Conservation (phyloP, 1,140 invertebrate genomes). For the Drosophila arawakana region DNA sequence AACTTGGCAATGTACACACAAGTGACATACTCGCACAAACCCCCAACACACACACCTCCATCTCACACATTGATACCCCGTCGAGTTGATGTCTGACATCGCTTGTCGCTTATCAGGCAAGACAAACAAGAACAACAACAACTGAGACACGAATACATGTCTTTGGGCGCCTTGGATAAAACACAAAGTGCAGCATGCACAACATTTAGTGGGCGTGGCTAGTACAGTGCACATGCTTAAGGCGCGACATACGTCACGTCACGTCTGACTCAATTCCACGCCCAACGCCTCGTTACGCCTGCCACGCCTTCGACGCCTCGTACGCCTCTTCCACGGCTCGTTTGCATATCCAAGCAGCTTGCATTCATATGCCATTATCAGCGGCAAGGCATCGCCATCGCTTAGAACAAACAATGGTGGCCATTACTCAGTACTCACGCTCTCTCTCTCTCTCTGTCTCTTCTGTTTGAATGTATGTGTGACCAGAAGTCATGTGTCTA, state of each 20-base stretch:
- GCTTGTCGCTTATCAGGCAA: slow-evolving; percentile 63
- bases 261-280: slow-evolving; percentile 54
- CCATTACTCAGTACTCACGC: slow-evolving; percentile 54
- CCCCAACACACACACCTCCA: neutral
- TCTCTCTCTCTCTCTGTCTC: too few relatives aligned
- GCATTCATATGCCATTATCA: slow-evolving; percentile 80
- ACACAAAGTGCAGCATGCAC: slow-evolving; percentile 65
- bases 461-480: slow-evolving; percentile 21
- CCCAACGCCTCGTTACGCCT: slow-evolving; percentile 31
- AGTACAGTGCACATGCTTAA: slow-evolving; percentile 40
- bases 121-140: slow-evolving; percentile 11
- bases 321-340: slow-evolving; percentile 24
- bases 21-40: slow-evolving; percentile 28
- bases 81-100: slow-evolving; percentile 52
- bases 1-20: slow-evolving; percentile 67
- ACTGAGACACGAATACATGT: slow-evolving; percentile 50
- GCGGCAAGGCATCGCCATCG: slow-evolving; percentile 72
- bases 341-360: slow-evolving; percentile 76
- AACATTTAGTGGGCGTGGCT: slow-evolving; percentile 67
- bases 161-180: slow-evolving; percentile 64
- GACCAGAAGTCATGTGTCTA: slow-evolving; percentile 48
- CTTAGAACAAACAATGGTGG: slow-evolving; percentile 77
- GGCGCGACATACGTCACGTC: slow-evolving; percentile 57
- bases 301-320: slow-evolving; percentile 4
- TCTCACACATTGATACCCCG: slow-evolving; percentile 56